Conservation (phyloP, 2,113 vertebrate genomes). For the Mormyrus lacerda region DNA sequence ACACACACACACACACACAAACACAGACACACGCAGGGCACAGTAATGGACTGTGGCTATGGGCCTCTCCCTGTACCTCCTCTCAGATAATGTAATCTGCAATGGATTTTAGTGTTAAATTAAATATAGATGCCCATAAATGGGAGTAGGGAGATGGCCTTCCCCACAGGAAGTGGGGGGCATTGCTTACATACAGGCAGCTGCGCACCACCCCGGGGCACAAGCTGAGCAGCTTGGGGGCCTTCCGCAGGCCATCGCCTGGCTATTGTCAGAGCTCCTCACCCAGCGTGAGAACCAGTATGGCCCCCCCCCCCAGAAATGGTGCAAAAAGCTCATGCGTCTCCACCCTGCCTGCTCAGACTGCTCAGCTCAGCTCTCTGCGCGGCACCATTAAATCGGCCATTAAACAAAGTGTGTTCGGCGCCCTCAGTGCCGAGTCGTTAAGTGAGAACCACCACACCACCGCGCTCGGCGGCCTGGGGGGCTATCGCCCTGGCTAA, state of each 20-base stretch:
- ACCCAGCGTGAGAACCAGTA: background rate
- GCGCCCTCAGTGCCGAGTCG: background rate
- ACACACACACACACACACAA: background rate
- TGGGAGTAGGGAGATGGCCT: background rate
- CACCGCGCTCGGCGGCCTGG: too few relatives aligned
- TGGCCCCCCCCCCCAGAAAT: background rate
- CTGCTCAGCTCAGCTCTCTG: background rate
- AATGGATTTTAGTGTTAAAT: slow-evolving; percentile 1
- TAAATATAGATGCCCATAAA: background rate
- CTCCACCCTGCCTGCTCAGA: background rate
- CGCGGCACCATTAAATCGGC: background rate
- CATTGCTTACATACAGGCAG: background rate
- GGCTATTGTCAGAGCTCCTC: background rate
- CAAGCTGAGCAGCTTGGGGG: background rate
- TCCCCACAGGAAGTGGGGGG: background rate
- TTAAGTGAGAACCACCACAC: background rate
- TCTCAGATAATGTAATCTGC: slow-evolving; percentile 6
- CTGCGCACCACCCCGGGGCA: background rate
- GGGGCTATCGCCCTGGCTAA: background rate
- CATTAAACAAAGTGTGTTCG: background rate
- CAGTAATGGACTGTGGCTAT: slow-evolving; percentile 1
- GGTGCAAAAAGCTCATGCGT: background rate
- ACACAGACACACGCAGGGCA: slow-evolving; percentile 18
- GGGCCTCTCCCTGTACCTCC: background rate
- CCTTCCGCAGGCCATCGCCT: background rate